Evolutionary conservation across 2,113 vertebrate species (phyloP).

Genomic region (Lipotes vexillifer): DNA sequence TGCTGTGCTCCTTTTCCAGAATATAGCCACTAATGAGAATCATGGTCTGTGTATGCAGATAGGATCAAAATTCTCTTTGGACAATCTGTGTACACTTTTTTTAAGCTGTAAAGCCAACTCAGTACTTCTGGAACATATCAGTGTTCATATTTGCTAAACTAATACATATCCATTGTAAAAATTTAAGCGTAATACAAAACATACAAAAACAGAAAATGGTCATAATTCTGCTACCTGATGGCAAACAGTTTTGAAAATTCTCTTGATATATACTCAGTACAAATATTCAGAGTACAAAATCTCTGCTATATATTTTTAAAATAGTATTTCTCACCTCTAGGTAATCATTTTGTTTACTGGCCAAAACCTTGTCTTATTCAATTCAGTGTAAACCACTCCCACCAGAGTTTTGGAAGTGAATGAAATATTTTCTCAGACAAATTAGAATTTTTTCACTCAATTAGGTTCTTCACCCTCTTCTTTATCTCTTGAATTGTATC

Average conservation of each 20-base stretch:
- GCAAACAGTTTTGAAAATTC: conserved; percentile 15
- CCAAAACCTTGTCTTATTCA: not conserved
- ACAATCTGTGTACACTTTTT: not conserved
- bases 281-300: not conserved
- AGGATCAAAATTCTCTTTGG: not conserved
- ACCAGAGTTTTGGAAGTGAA: not conserved
- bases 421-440: conserved; percentile 5
- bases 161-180: not conserved
- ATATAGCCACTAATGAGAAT: not conserved
- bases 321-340: not conserved
- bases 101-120: not conserved
- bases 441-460: not conserved
- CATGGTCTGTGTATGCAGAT: not conserved
- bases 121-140: not conserved
- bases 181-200: not conserved
- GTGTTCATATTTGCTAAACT: not conserved
- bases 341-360: not conserved
- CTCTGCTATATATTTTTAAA: not conserved
- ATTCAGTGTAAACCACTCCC: not conserved
- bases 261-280: not conserved
- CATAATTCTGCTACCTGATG: not conserved
- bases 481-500: not conserved
- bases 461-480: not conserved
- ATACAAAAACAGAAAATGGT: not conserved
- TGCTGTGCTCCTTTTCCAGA: not conserved